Conservation (phyloP, 2,113 vertebrate genomes). For the Dromaius novaehollandiae region DNA sequence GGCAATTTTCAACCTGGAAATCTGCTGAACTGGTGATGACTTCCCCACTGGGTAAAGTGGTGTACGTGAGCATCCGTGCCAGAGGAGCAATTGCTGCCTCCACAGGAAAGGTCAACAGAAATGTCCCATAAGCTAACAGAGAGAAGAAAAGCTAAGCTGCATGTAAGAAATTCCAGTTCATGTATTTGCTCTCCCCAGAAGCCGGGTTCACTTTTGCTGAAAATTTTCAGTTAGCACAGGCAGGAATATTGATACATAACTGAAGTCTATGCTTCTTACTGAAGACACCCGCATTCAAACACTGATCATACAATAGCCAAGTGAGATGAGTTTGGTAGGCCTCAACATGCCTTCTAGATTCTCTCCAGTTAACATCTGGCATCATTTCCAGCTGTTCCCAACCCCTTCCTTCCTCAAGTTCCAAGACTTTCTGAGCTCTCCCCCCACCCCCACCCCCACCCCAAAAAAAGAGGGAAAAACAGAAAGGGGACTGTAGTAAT, state of each 20-base stretch:
- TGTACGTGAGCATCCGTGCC: slow-evolving; percentile 83
- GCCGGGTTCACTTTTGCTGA: not conserved
- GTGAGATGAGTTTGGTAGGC: not conserved
- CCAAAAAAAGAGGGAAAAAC: not conserved
- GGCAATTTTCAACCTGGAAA: slow-evolving; percentile 81
- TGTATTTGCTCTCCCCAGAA: not conserved
- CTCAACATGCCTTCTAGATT: not conserved
- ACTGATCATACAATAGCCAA: not conserved
- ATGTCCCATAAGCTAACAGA: slow-evolving; percentile 66
- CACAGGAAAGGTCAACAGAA: slow-evolving; percentile 67
- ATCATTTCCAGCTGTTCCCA: not conserved
- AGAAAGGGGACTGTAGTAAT: not conserved
- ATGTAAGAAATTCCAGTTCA: not conserved
- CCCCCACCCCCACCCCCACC: too few species aligned
- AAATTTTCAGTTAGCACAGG: not conserved
- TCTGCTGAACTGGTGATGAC: slow-evolving; percentile 81
- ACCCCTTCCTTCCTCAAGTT: not conserved
- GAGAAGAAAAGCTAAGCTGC: not conserved
- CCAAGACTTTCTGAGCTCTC: not conserved
- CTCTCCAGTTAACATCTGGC: not conserved
- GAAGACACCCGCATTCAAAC: not conserved
- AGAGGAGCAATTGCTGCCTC: slow-evolving; percentile 71
- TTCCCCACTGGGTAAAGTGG: slow-evolving; percentile 81
- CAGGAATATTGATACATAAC: not conserved
- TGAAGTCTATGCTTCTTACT: not conserved